Base-by-base conservation (phyloP, 2,113 vertebrate genomes). In the Crypturellus undulatus region DNA sequence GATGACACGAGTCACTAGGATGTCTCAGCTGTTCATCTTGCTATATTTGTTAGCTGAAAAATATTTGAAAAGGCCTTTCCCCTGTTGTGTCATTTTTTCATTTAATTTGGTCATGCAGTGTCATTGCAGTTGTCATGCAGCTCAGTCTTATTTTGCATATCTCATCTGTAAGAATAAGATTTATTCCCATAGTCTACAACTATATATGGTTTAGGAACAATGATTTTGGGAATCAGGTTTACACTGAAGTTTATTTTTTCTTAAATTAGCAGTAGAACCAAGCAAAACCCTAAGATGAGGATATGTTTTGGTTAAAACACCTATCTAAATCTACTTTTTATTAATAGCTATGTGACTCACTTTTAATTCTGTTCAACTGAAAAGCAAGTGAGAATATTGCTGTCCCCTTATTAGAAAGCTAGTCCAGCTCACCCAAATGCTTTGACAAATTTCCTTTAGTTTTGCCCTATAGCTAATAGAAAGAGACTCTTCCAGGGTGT, bases 181-280 rank as follows among this genome's bases (percentile, higher is more conserved):
- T 78, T 90, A 68, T 96, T 93, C 93, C 80, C 69, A 64, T 78
- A 90, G 72, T 42, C 64, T 92, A 83, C 72, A 94, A 85, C 71
- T 90, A 70, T 68, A 73, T 90, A 68, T 96, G 65, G 16, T 42
- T 68, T 87, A 92, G 88, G 72, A 93, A 86, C 34, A 79, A 84
- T 86, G 64, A 64, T 32, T 16, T 64, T 79, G 63, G 60, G n/a
- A 72, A 93, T 26, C 1, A 22, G 77, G n/a, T 71, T 93, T 92
- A 84, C 47, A 71, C 18, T 42, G 38, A 71, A 60, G 42, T 13
- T 56, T 56, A 30, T 56, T 56, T 89, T 76, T 64, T 63, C 54
- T 85, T 30, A 62, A 67, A 62, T 70, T 70, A 52, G 34, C 22
- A 36, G 22, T 52, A 54, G n/a, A 30, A 56, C 45, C n/a, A 92